These are phyloP conservation scores for Dromiciops gliroides DNA, from an alignment of 2,113 vertebrate genomes.

Conservation along the genomic window DNA sequence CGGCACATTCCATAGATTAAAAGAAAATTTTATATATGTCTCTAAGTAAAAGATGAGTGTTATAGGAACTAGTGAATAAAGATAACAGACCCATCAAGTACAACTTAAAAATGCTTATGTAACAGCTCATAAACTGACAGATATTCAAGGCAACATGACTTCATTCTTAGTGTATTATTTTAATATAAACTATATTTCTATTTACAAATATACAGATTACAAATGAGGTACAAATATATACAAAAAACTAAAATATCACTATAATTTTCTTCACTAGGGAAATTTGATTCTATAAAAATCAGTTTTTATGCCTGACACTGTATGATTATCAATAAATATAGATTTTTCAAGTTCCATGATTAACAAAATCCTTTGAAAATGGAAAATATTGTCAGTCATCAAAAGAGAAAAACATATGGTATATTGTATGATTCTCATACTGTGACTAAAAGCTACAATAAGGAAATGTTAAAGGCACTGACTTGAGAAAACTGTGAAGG, in stretches of 20 bases:
- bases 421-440: neutral
- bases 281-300: conserved; percentile 25
- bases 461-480: neutral
- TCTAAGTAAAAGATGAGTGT: neutral
- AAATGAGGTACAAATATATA: conserved; percentile 58
- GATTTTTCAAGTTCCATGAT: conserved; percentile 41
- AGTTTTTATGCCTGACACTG: conserved; percentile 19
- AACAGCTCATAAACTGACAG: conserved; percentile 37
- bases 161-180: conserved; percentile 62
- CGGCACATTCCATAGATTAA: neutral
- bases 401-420: neutral
- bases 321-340: neutral
- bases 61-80: neutral
- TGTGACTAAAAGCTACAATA: conserved; percentile 42
- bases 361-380: conserved; percentile 58
- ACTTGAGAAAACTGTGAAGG: conserved; percentile 10
- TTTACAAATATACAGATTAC: conserved; percentile 70
- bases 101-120: conserved; percentile 3
- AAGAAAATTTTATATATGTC: conserved; percentile 7
- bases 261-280: conserved; percentile 21
- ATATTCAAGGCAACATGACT: conserved; percentile 22
- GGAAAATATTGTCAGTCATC: neutral
- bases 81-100: neutral
- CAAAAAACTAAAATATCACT: conserved; percentile 22
- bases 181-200: conserved; percentile 72